A percentile compares a stretch with the other conserved stretches of the same genome.
phyloP scores from a whole-genome alignment of 2,113 vertebrate genomes.

The Cervus canadensis region DNA sequence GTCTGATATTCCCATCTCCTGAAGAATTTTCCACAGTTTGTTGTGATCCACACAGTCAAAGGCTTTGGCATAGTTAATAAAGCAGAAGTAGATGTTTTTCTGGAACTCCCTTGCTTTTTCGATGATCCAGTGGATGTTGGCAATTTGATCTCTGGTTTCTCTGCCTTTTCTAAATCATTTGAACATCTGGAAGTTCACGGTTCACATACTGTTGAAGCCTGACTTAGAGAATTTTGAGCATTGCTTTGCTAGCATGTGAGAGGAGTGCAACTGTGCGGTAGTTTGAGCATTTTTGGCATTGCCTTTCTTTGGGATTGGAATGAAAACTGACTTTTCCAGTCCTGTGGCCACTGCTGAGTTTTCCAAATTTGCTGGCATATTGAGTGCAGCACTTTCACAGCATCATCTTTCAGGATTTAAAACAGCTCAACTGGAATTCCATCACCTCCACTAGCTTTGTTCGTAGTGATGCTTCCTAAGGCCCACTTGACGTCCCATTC shows the following conservation, averaged over 20 bases:
- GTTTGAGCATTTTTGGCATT: not conserved
- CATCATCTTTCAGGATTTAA: not conserved
- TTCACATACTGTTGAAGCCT: not conserved
- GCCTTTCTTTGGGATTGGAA: not conserved
- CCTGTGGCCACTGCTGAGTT: not conserved
- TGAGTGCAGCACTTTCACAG: not conserved
- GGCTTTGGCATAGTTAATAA: not conserved
- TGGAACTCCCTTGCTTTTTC: not conserved
- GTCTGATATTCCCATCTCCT: not conserved
- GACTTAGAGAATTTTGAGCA: not conserved
- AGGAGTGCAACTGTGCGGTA: not conserved
- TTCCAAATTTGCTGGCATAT: not conserved
- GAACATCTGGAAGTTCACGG: not conserved
- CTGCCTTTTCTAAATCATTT: not conserved
- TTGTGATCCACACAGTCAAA: not conserved
- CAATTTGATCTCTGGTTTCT: not conserved
- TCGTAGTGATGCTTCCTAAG: fast-evolving
- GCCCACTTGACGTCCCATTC: not conserved
- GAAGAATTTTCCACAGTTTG: not conserved
- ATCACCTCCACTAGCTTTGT: not conserved
- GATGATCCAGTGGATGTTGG: not conserved
- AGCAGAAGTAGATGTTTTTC: not conserved
- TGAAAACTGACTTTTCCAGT: not conserved
- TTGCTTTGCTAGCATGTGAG: not conserved
- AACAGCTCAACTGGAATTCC: not conserved